phyloP scores from a whole-genome alignment of 1,140 invertebrate species.

The Bursaphelenchus mucronatus region DNA sequence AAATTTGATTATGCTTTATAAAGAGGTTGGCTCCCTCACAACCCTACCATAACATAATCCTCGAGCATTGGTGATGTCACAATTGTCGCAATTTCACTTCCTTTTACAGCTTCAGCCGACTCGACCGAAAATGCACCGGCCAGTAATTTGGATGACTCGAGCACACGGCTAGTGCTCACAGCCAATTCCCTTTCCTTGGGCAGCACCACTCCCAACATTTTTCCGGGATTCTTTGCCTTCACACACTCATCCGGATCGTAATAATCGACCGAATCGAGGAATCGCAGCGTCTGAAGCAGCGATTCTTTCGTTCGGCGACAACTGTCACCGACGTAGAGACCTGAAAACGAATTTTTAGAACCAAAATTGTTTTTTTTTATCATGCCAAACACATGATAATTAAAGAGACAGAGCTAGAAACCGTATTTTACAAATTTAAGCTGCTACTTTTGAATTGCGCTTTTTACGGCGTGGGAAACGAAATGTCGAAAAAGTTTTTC shows the following conservation, averaged over 20 bases:
- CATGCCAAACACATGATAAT: not conserved
- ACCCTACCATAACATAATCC: slow-evolving; percentile 39
- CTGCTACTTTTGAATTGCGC: too few species aligned
- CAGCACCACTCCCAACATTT: slow-evolving; percentile 42
- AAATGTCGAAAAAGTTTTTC: too few species aligned
- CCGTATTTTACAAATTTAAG: too few species aligned
- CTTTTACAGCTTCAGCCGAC: slow-evolving; percentile 46
- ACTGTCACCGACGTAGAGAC: slow-evolving; percentile 56
- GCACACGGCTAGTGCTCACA: slow-evolving; percentile 38
- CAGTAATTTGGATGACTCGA: slow-evolving; percentile 46
- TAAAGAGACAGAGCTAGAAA: not conserved
- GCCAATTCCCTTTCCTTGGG: slow-evolving; percentile 54
- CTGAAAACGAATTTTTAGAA: slow-evolving; percentile 21
- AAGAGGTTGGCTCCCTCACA: too few species aligned
- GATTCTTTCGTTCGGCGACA: slow-evolving; percentile 56
- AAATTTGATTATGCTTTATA: too few species aligned
- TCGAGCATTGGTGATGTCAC: slow-evolving; percentile 50
- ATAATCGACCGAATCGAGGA: slow-evolving; percentile 55
- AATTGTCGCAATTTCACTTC: slow-evolving; percentile 38
- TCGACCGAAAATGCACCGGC: slow-evolving; percentile 47
- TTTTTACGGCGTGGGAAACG: too few species aligned
- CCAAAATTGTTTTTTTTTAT: not conserved
- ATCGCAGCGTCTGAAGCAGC: slow-evolving; percentile 54
- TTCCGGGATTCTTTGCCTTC: slow-evolving; percentile 14
- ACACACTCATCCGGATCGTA: slow-evolving; percentile 53